phyloP scores from a whole-genome alignment of 2,797 vertebrate genomes.

The Gobio occitaniae region DNA sequence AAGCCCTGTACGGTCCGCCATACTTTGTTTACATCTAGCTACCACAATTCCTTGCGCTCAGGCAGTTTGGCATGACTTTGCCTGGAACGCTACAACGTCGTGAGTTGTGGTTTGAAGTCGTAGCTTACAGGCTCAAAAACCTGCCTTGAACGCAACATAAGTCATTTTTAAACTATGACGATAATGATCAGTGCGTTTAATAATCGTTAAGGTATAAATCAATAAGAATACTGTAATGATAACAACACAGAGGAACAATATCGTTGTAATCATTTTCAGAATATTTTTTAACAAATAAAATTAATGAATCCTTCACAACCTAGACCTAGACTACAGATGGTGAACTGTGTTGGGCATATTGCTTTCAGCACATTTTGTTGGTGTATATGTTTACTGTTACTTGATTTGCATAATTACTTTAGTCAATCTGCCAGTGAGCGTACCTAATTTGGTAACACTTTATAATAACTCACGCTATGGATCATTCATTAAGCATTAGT shows the following conservation, averaged over 20 bases:
- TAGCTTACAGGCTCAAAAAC: too few relatives aligned
- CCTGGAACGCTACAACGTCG: too few relatives aligned
- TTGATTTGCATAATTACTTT: conserved; percentile 13
- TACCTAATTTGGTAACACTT: not conserved
- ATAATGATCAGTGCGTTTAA: not conserved
- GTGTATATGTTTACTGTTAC: not conserved
- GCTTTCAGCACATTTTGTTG: not conserved
- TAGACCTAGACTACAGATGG: not conserved
- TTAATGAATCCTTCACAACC: not conserved
- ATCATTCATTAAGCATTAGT: too few relatives aligned
- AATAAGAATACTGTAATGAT: not conserved
- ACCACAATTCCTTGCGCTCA: too few relatives aligned
- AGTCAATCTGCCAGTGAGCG: not conserved
- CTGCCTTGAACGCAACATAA: too few relatives aligned
- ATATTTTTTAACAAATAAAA: not conserved
- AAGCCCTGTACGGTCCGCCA: too few relatives aligned
- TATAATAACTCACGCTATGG: too few relatives aligned
- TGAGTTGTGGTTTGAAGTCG: too few relatives aligned
- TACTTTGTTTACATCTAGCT: too few relatives aligned
- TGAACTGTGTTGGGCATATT: not conserved
- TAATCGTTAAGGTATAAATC: not conserved
- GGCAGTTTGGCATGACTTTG: too few relatives aligned
- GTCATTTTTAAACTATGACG: not conserved
- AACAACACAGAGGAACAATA: not conserved
- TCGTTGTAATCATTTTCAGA: not conserved